A percentile compares a stretch with the other conserved stretches of the same genome.
These are phyloP conservation scores for Eupsilia transversa DNA, from an alignment of 2,888 invertebrate genomes.

Conservation along the genomic window DNA sequence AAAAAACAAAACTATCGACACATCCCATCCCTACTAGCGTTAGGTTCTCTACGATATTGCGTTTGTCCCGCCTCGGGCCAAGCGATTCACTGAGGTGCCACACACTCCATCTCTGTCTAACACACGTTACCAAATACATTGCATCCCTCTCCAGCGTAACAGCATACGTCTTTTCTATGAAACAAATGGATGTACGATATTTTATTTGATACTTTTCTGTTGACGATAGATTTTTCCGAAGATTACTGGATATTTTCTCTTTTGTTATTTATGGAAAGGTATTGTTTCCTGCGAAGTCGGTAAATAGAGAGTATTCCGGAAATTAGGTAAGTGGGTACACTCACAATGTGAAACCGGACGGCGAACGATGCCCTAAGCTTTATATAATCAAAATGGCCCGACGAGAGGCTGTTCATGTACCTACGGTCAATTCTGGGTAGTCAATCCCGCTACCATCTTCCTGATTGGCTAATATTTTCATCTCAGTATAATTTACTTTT, in stretches of 20 bases:
- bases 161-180: constrained; percentile 68
- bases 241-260: constrained; percentile 41
- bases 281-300: constrained; percentile 40
- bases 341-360: background rate
- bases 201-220: constrained; percentile 74
- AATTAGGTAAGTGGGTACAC: constrained; percentile 41
- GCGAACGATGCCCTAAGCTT: background rate
- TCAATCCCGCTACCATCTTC: background rate
- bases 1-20: constrained; percentile 37
- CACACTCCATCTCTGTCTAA: constrained; percentile 62
- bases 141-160: constrained; percentile 53
- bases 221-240: constrained; percentile 53
- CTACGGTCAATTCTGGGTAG: background rate
- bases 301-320: constrained; percentile 35
- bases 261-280: constrained; percentile 39
- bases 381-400: background rate
- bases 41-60: constrained; percentile 77
- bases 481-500: background rate
- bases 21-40: constrained; percentile 57
- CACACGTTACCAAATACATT: constrained; percentile 45
- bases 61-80: constrained; percentile 75
- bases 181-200: constrained; percentile 71
- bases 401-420: background rate
- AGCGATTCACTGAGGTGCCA: constrained; percentile 67
- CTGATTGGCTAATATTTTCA: background rate